Percentiles rank a stretch among this genome's conserved stretches.
Conservation (phyloP, 2,888 invertebrate genomes). For the Agrilus cyanescens region DNA sequence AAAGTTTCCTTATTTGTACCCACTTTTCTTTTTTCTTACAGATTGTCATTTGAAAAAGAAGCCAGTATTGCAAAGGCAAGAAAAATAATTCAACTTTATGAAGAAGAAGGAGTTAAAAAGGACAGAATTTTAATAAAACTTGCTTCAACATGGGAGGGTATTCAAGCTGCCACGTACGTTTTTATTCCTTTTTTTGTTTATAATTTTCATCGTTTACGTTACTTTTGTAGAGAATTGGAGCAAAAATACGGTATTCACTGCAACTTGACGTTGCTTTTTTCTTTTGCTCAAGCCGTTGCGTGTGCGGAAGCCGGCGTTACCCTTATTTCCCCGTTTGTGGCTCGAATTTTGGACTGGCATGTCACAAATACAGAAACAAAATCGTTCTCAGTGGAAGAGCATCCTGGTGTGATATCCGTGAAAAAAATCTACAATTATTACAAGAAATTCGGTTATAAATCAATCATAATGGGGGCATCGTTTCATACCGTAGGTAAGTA, state of each 20-base stretch:
- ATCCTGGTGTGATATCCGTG: slow-evolving; percentile 87
- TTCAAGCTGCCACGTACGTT: slow-evolving; percentile 86
- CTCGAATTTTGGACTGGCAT: slow-evolving; percentile 91
- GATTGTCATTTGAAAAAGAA: slow-evolving; percentile 89
- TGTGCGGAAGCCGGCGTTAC: slow-evolving; percentile 93
- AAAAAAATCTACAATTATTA: slow-evolving; percentile 90
- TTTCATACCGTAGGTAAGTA: slow-evolving; percentile 70
- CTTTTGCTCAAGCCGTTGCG: slow-evolving; percentile 84
- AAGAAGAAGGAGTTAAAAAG: slow-evolving; percentile 78
- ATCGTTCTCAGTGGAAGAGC: slow-evolving; percentile 63
- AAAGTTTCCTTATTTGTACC: background rate
- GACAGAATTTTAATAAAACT: slow-evolving; percentile 94
- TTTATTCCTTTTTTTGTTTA: slow-evolving; percentile 9
- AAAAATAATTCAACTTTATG: slow-evolving; percentile 79
- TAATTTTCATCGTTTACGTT: slow-evolving; percentile 5
- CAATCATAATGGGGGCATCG: slow-evolving; percentile 95
- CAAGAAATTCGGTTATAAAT: slow-evolving; percentile 81
- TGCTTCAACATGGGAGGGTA: slow-evolving; percentile 99
- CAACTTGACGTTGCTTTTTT: slow-evolving; percentile 87
- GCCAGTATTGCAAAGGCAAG: slow-evolving; percentile 83
- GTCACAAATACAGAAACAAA: slow-evolving; percentile 74
- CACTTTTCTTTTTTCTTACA: slow-evolving; percentile 27
- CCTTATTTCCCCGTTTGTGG: slow-evolving; percentile 93
- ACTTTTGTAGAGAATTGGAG: slow-evolving; percentile 59
- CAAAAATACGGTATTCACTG: slow-evolving; percentile 83